Percentiles rank a stretch among this genome's conserved stretches.
Conservation (phyloP, 2,797 vertebrate species). For the Intellagama lesueurii region DNA sequence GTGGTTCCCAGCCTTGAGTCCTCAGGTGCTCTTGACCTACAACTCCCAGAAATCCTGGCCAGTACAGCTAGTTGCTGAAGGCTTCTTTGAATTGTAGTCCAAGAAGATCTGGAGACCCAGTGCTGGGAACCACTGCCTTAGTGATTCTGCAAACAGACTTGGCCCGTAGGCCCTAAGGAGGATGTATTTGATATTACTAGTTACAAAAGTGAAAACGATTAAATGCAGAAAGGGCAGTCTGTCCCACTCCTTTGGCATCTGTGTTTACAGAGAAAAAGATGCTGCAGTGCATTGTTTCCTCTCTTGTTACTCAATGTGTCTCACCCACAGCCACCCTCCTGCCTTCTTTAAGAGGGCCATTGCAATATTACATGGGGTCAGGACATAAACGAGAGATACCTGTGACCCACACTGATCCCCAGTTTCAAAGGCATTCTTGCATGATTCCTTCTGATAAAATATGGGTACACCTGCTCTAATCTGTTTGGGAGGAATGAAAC, state of each 20-base stretch:
- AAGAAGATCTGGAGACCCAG: too few species aligned
- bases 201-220: not conserved
- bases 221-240: not conserved
- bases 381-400: not conserved
- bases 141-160: not conserved
- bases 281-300: not conserved
- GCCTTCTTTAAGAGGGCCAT: not conserved
- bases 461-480: not conserved
- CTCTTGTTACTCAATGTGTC: too few species aligned
- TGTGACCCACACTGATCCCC: constrained; percentile 16
- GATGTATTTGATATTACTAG: not conserved
- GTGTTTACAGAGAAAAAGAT: not conserved
- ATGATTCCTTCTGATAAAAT: not conserved
- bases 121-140: too few species aligned
- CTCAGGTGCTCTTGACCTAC: too few species aligned
- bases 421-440: not conserved
- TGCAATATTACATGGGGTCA: too few species aligned
- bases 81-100: too few species aligned
- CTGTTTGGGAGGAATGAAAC: not conserved
- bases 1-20: too few species aligned
- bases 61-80: too few species aligned
- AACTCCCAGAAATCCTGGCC: too few species aligned
- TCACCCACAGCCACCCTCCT: too few species aligned
- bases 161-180: not conserved
- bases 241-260: not conserved